A percentile compares a stretch with the other conserved stretches of the same genome.
phyloP scores from a whole-genome alignment of 2,113 vertebrate genomes.

The Oncorhynchus mykiss region DNA sequence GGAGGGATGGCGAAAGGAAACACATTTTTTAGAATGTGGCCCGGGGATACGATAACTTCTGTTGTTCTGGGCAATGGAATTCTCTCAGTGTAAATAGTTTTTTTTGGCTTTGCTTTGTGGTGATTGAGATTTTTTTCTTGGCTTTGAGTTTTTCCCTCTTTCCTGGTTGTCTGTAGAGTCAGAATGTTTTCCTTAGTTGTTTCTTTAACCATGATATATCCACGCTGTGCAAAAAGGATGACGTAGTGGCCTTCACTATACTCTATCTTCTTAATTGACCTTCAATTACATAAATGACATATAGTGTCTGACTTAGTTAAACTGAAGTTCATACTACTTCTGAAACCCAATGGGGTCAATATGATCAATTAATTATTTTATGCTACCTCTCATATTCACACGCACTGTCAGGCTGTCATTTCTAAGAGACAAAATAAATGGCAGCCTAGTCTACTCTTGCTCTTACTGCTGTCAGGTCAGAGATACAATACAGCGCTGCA shows the following conservation, averaged over 20 bases:
- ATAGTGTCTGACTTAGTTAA: constrained; percentile 13
- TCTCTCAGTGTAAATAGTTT: constrained; percentile 51
- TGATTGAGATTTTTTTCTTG: constrained; percentile 35
- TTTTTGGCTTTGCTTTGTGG: constrained; percentile 54
- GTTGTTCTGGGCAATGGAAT: constrained; percentile 58
- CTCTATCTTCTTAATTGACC: constrained; percentile 25
- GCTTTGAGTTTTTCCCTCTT: constrained; percentile 47
- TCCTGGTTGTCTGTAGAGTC: constrained; percentile 44
- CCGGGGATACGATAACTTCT: constrained; percentile 63
- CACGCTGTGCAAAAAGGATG: constrained; percentile 26
- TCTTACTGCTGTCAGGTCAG: constrained; percentile 63
- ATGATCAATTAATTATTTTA: constrained; percentile 44
- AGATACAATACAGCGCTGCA: constrained; percentile 59
- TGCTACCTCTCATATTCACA: constrained; percentile 12
- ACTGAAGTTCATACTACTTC: background rate
- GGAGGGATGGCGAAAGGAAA: constrained; percentile 62
- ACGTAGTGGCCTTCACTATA: constrained; percentile 38
- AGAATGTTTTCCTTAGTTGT: constrained; percentile 37
- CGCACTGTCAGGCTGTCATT: constrained; percentile 37
- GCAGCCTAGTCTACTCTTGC: constrained; percentile 29
- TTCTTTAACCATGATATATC: constrained; percentile 47
- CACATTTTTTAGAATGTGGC: constrained; percentile 56
- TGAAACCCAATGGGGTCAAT: constrained; percentile 8
- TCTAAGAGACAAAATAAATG: constrained; percentile 52
- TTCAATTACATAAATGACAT: constrained; percentile 17